These are phyloP conservation scores for Mesochorus sp. DNA, from an alignment of 2,888 invertebrate species.

Conservation along the genomic window DNA sequence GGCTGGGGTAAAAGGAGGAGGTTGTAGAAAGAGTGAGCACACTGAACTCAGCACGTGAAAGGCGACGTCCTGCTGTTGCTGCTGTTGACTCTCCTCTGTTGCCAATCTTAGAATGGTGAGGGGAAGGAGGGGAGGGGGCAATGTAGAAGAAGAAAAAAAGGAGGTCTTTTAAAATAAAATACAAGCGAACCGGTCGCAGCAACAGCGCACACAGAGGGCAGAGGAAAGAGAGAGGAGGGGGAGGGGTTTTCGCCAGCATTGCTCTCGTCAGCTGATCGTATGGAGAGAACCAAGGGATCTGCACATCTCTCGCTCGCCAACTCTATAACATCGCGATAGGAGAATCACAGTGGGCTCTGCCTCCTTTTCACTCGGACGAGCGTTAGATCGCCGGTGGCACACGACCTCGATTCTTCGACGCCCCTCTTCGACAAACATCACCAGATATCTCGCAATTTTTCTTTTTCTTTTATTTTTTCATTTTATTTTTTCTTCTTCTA, in stretches of 20 bases:
- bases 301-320: slow-evolving; percentile 20
- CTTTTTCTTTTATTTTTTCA: not conserved
- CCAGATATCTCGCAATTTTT: not conserved
- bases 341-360: slow-evolving; percentile 16
- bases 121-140: slow-evolving; percentile 44
- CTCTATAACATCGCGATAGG: not conserved
- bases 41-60: slow-evolving; percentile 70
- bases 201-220: slow-evolving; percentile 74
- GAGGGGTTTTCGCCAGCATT: slow-evolving; percentile 63
- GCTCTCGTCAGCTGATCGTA: slow-evolving; percentile 71
- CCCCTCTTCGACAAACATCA: not conserved
- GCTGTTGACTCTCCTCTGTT: slow-evolving; percentile 36
- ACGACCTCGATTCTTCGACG: slow-evolving; percentile 57
- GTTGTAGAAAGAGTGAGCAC: slow-evolving; percentile 37
- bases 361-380: slow-evolving; percentile 43
- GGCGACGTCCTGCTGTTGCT: slow-evolving; percentile 62
- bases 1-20: slow-evolving; percentile 26
- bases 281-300: slow-evolving; percentile 64
- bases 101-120: slow-evolving; percentile 35
- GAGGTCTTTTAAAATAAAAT: slow-evolving; percentile 45
- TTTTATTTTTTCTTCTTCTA: slow-evolving; percentile 15
- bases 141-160: slow-evolving; percentile 38
- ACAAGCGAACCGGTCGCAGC: slow-evolving; percentile 39
- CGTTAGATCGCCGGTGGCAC: slow-evolving; percentile 40
- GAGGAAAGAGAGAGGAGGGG: slow-evolving; percentile 75